Evolutionary conservation across 2,113 vertebrate genomes (phyloP).

Genomic region (Acrocephalus kingi): DNA sequence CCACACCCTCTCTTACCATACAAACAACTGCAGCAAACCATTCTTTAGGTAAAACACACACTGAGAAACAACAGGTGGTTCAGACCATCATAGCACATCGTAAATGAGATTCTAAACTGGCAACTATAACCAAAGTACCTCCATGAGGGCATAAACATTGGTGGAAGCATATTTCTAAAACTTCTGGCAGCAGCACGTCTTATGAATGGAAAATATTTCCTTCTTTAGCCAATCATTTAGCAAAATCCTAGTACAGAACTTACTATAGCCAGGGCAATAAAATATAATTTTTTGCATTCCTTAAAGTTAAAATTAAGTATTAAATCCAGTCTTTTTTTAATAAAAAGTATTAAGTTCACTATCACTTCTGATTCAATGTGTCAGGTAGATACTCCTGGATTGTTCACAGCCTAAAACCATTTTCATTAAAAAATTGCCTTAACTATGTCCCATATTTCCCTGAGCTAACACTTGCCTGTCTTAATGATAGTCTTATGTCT

Average conservation of each 20-base stretch:
- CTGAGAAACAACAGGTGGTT: background rate
- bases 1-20: background rate
- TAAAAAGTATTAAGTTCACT: background rate
- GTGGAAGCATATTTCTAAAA: background rate
- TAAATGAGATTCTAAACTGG: background rate
- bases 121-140: background rate
- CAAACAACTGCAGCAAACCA: background rate
- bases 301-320: background rate
- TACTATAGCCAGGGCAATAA: background rate
- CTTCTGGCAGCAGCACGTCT: background rate
- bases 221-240: background rate
- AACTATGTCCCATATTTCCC: background rate
- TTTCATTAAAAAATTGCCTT: background rate
- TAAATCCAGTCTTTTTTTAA: background rate
- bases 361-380: background rate
- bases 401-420: background rate
- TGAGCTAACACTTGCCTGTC: background rate
- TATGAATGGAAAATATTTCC: background rate
- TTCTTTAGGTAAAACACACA: background rate
- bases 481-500: background rate
- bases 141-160: background rate
- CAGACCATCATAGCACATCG: background rate
- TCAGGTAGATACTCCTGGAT: background rate
- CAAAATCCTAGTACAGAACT: background rate
- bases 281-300: background rate